Evolutionary conservation across 1,140 invertebrate species (phyloP).

Genomic region (Drosophila pectinifera): DNA sequence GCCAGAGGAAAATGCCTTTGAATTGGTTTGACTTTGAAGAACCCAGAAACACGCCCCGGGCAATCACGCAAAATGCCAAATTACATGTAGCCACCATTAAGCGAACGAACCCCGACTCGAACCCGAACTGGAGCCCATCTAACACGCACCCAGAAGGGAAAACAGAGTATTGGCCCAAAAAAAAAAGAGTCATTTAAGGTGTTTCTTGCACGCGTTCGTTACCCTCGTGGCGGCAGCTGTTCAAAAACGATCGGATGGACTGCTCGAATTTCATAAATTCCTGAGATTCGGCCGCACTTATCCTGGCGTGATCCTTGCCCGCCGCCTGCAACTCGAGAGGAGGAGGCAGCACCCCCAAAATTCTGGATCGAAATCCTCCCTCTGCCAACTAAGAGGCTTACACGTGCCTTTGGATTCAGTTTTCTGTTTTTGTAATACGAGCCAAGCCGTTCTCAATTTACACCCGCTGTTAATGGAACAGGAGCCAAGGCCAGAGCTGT

Average conservation of each 20-base stretch:
- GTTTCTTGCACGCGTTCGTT: conserved; percentile 63
- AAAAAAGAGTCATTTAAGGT: conserved; percentile 79
- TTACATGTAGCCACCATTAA: conserved; percentile 80
- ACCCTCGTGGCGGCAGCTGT: conserved; percentile 25
- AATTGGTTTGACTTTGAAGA: conserved; percentile 51
- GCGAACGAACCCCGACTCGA: conserved; percentile 65
- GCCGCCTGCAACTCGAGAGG: conserved; percentile 18
- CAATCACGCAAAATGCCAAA: conserved; percentile 84
- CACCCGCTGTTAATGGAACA: conserved; percentile 35
- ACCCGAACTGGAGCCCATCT: conserved; percentile 42
- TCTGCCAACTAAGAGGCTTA: conserved; percentile 56
- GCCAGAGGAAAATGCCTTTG: conserved; percentile 59
- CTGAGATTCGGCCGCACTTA: conserved; percentile 42
- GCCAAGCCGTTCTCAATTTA: conserved; percentile 49
- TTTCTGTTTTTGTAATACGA: conserved; percentile 42
- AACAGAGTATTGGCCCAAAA: too few species aligned
- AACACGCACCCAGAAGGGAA: conserved; percentile 63
- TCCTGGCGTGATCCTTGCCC: conserved; percentile 28
- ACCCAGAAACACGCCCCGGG: conserved; percentile 71
- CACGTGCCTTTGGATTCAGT: conserved; percentile 65
- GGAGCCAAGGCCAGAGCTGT: conserved; percentile 1
- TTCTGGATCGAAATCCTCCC: conserved; percentile 23
- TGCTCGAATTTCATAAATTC: conserved; percentile 46
- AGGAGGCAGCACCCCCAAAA: conserved; percentile 33
- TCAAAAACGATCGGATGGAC: conserved; percentile 35